phyloP scores from a whole-genome alignment of 2,113 vertebrate genomes.

The Rhynchomys soricoides region DNA sequence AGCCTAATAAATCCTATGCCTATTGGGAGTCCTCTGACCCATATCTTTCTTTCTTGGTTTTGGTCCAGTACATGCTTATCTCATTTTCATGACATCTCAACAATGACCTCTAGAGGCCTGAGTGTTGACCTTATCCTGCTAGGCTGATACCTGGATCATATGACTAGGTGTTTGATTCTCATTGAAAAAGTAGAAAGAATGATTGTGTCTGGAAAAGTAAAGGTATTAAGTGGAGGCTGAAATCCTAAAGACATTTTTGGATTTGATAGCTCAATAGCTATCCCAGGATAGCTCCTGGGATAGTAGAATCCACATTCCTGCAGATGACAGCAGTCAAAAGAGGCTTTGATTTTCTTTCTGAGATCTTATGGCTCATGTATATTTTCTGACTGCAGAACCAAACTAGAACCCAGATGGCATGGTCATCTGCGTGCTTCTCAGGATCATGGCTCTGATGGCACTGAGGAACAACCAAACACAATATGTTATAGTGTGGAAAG shows the following conservation, averaged over 20 bases:
- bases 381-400: constrained; percentile 18
- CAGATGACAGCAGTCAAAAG: not conserved
- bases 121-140: not conserved
- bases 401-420: not conserved
- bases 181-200: constrained; percentile 22
- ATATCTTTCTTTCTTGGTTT: constrained; percentile 25
- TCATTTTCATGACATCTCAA: not conserved
- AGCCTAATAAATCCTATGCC: not conserved
- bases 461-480: not conserved
- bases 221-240: not conserved
- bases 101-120: not conserved
- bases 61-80: not conserved
- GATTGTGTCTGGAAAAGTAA: not conserved
- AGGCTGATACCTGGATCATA: not conserved
- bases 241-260: not conserved
- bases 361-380: not conserved
- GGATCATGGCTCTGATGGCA: not conserved
- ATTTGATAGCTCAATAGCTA: too few species aligned
- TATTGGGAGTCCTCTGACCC: not conserved
- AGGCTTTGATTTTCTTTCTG: not conserved
- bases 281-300: not conserved
- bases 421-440: not conserved
- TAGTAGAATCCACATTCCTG: not conserved
- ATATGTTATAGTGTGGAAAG: not conserved
- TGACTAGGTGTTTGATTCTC: not conserved